Base-by-base conservation (phyloP, 2,888 invertebrate genomes). In the Noctua janthina region DNA sequence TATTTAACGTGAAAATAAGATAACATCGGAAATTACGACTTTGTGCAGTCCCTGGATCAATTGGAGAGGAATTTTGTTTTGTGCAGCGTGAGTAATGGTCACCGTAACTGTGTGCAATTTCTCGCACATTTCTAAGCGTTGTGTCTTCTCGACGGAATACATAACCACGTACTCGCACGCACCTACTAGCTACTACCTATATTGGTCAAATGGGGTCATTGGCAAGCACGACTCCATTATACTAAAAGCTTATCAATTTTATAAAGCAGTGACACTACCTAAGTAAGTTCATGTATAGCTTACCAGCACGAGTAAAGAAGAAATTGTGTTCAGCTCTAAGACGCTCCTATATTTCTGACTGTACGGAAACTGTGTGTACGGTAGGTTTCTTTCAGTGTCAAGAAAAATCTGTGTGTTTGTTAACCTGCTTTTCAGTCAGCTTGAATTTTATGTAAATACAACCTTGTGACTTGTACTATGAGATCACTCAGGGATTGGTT, bases 171-270 rank as follows among this genome's bases (percentile, higher is more conserved):
- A 43, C 51, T 70, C 3, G 15, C 66, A 66, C 83, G 70, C 70
- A 51, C 13, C 35, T 29, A 46, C 35, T 3, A 11, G n/a, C n/a
- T 20, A 20, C 35, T 68, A 17, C 20, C 29, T 17, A 43, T 49
- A 43, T 49, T 64, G 23, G 10, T 56, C 77, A 64, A 83, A 23
- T 56, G 62, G 43, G 56, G 10, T 62, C 5, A 62, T 23, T 23
- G 39, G 49, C 1, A 29, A 68, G 11, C 49, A 7, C 2, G 6
- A 59, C 3, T 46, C 23, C 3, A 51, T 51, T 80, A 66, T 5
- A 74, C 35, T 82, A n/a, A 68, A 74, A 81, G 67, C 43, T 39
- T 56, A 1, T 0, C 23, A 67, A 82, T 62, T 59, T 67, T 17
- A 6, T 29, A 62, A 79, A 79, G 8, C n/a, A 39, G 10, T 20